Percentiles rank a stretch among this genome's conserved stretches.
Conservation (phyloP, 1,140 invertebrate genomes). For the Drosophila fuyamai region DNA sequence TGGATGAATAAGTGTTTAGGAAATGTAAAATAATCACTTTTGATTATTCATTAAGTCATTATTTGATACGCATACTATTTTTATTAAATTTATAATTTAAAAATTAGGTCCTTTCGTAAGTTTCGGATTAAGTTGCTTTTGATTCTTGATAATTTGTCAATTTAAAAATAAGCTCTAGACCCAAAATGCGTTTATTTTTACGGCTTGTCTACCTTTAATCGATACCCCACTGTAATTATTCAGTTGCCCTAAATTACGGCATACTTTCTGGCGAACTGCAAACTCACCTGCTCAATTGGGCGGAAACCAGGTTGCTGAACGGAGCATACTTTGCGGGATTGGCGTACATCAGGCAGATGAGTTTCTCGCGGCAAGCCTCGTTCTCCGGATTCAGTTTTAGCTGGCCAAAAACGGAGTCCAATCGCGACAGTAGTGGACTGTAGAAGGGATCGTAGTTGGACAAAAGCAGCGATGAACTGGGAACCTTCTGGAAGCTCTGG, state of each 20-base stretch:
- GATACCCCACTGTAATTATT: background rate
- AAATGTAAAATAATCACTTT: too few species aligned
- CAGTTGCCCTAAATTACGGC: slow-evolving; percentile 13
- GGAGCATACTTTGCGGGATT: slow-evolving; percentile 93
- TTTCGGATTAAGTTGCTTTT: slow-evolving; percentile 91
- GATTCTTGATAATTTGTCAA: slow-evolving; percentile 35
- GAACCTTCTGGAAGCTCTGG: slow-evolving; percentile 93
- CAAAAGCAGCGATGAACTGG: slow-evolving; percentile 91
- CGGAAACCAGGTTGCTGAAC: slow-evolving; percentile 94
- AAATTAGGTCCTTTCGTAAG: too few species aligned
- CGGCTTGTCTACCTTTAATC: background rate
- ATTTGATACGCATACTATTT: too few species aligned
- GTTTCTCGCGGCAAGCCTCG: slow-evolving; percentile 91
- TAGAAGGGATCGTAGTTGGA: slow-evolving; percentile 95
- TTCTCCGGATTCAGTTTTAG: slow-evolving; percentile 87
- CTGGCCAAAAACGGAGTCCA: slow-evolving; percentile 93
- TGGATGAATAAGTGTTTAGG: too few species aligned
- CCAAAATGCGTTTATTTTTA: background rate
- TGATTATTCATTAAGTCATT: too few species aligned
- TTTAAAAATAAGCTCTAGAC: background rate
- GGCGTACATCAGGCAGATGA: slow-evolving; percentile 94
- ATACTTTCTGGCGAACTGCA: slow-evolving; percentile 37
- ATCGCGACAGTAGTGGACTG: slow-evolving; percentile 91
- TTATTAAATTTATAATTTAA: too few species aligned
- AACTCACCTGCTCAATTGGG: slow-evolving; percentile 91